Conservation (phyloP, 2,113 vertebrate species). For the Athene noctua region DNA sequence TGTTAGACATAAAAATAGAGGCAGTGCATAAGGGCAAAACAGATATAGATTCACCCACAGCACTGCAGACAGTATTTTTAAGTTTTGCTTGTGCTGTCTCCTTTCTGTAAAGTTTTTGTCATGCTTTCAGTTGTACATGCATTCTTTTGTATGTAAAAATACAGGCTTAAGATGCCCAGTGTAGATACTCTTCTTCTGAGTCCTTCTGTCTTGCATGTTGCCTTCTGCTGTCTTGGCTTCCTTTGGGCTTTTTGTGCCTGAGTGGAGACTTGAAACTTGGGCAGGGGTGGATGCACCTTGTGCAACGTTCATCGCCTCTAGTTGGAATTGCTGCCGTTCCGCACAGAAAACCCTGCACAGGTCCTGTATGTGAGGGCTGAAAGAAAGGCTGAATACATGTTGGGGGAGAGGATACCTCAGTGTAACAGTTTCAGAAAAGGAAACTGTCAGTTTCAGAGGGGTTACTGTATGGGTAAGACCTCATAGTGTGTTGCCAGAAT, state of each 20-base stretch:
- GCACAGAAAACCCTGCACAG: neutral
- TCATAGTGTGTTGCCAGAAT: neutral
- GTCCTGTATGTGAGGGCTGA: neutral
- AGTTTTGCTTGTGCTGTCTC: neutral
- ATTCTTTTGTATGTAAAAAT: neutral
- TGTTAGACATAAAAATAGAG: slow-evolving; percentile 5
- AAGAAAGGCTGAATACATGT: neutral
- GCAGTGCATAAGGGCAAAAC: neutral
- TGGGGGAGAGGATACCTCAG: neutral
- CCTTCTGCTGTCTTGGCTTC: neutral
- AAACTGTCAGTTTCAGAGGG: neutral
- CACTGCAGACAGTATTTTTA: neutral
- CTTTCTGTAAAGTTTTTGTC: neutral
- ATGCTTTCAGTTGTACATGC: neutral
- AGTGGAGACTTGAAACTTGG: neutral
- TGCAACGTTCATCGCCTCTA: neutral
- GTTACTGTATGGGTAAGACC: neutral
- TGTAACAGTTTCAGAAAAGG: neutral
- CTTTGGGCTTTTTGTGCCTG: neutral
- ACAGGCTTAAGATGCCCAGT: neutral
- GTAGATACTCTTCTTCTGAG: neutral
- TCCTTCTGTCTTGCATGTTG: neutral
- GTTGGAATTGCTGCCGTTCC: neutral
- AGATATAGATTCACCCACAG: neutral
- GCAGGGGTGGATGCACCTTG: neutral